Conservation (phyloP, 2,888 invertebrate species). For the Tipula lateralis region DNA sequence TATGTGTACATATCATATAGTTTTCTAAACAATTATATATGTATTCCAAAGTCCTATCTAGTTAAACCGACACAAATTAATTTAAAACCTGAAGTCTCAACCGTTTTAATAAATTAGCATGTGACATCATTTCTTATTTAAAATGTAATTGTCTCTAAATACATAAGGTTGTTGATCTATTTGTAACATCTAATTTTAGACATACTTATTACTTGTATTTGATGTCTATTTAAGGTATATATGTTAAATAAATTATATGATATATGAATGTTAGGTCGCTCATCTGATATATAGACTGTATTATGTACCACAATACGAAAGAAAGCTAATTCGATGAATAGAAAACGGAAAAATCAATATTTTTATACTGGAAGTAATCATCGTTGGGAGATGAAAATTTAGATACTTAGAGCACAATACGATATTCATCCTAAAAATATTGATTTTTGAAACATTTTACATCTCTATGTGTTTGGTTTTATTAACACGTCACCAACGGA, state of each 20-base stretch:
- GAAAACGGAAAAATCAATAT: not conserved
- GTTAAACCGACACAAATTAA: not conserved
- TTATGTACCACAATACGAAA: too few species aligned
- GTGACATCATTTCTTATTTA: not conserved
- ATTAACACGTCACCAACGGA: not conserved
- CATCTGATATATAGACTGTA: not conserved
- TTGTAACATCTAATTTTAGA: not conserved
- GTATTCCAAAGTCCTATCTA: not conserved
- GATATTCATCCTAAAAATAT: not conserved
- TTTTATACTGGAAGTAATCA: not conserved
- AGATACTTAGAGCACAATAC: not conserved
- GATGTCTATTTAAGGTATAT: not conserved
- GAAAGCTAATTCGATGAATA: not conserved
- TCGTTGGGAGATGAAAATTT: not conserved
- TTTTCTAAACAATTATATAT: not conserved
- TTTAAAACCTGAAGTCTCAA: not conserved
- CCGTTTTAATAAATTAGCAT: not conserved
- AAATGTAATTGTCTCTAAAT: not conserved
- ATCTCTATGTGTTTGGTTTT: not conserved
- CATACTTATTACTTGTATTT: not conserved
- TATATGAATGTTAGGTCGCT: not conserved
- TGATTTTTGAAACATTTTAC: not conserved
- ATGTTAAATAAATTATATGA: not conserved
- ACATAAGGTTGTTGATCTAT: slow-evolving; percentile 11
- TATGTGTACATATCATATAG: not conserved